phyloP scores from a whole-genome alignment of 2,888 invertebrate genomes.

The Perithous albicinctus region DNA sequence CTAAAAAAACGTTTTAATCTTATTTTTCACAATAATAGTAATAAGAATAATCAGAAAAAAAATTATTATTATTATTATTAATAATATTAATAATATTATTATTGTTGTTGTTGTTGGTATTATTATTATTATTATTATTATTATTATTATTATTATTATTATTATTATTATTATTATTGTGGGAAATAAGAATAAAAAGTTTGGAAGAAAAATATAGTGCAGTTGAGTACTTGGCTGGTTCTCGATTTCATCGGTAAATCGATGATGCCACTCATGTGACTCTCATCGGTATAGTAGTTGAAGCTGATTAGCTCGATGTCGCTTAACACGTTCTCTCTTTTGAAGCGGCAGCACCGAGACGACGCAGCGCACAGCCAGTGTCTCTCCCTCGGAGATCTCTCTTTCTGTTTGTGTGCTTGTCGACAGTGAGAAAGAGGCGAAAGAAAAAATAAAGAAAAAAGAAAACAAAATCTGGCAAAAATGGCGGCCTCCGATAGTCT shows the following conservation, averaged over 20 bases:
- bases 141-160: not conserved
- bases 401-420: not conserved
- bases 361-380: constrained; percentile 30
- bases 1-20: too few relatives aligned
- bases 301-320: constrained; percentile 40
- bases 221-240: not conserved
- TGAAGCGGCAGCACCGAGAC: constrained; percentile 32
- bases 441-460: constrained; percentile 14
- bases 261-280: constrained; percentile 32
- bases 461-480: constrained; percentile 36
- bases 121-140: too few relatives aligned
- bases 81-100: too few relatives aligned
- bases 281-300: constrained; percentile 9
- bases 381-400: constrained; percentile 27
- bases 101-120: too few relatives aligned
- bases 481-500: constrained; percentile 67
- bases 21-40: too few relatives aligned
- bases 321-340: constrained; percentile 51
- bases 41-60: too few relatives aligned
- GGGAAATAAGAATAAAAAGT: not conserved
- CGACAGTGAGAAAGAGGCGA: constrained; percentile 12
- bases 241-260: constrained; percentile 27
- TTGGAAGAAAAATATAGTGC: not conserved
- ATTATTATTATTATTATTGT: constrained; percentile 5
- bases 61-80: too few relatives aligned